Percentiles rank a stretch among this genome's conserved stretches.
These are phyloP conservation scores for Apomyelois bistriatella DNA, from an alignment of 2,888 invertebrate species.

Conservation along the genomic window DNA sequence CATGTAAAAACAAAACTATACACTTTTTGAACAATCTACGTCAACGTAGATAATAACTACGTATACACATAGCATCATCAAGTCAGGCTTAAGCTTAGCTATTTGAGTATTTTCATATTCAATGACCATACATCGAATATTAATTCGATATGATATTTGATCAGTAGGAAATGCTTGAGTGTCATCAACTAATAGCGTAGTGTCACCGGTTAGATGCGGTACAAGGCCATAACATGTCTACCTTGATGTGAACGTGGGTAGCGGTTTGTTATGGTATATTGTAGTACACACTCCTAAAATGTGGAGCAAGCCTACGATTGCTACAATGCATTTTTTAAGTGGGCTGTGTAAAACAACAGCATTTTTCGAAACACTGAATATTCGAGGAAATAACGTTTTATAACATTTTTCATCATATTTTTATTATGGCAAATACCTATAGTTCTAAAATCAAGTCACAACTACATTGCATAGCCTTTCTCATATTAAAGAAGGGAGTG, in stretches of 20 bases:
- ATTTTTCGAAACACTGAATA: too few relatives aligned
- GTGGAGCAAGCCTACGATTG: neutral
- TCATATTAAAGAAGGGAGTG: conserved; percentile 39
- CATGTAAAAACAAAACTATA: too few relatives aligned
- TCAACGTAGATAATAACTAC: too few relatives aligned
- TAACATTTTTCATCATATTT: too few relatives aligned
- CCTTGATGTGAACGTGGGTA: conserved; percentile 41
- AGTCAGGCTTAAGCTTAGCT: too few relatives aligned
- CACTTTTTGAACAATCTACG: too few relatives aligned
- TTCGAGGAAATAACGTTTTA: too few relatives aligned
- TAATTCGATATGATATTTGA: neutral
- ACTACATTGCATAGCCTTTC: neutral
- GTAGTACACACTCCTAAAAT: conserved; percentile 1
- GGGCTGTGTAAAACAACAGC: neutral
- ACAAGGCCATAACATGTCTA: conserved; percentile 41
- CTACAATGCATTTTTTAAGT: neutral
- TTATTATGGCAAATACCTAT: too few relatives aligned
- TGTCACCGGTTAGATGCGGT: conserved; percentile 17
- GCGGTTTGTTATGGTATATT: conserved; percentile 19
- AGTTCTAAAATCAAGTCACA: too few relatives aligned
- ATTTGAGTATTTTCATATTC: too few relatives aligned
- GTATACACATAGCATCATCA: too few relatives aligned
- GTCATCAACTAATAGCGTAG: conserved; percentile 1
- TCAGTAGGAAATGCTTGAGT: conserved; percentile 1
- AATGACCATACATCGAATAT: too few relatives aligned